Base-by-base conservation (phyloP, 2,888 invertebrate genomes). In the Leistus spinibarbis region DNA sequence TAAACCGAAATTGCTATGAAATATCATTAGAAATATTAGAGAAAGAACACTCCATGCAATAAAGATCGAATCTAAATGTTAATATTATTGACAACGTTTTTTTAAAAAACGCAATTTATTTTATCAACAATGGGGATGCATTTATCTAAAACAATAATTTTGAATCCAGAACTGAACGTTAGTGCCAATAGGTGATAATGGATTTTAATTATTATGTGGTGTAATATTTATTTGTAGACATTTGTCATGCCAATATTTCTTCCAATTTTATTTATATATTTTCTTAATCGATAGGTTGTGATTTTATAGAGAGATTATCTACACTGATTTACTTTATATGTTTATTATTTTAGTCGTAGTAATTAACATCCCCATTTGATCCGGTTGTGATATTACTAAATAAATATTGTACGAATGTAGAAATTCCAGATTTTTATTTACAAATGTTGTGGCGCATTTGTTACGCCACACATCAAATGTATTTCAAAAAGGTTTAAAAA, bases 371-470 rank as follows among this genome's bases (percentile, higher is more conserved):
- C 71, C 71, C 64, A 56, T 71, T 57, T 57, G 62, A 56, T 65
- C 54, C 64, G 71, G 64, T 71, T 71, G 71, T 71, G 71, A 71
- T 71, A 71, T 56, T 54, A 64, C 23, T 65, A 71, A 64, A 27
- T 23, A 65, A 22, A n/a, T 40, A 64, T 10, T 40, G 40, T 40
- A 40, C 40, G 40, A 60, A 60, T 60, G 19, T 60, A 13, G 3
- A 60, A 60, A 60, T 60, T 19, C 19, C 10, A 60, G 54, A n/a
- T 0, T 40, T 40, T 40, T 40, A 40, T n/a, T n/a, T n/a, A n/a
- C n/a, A n/a, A n/a, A n/a, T n/a, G n/a, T n/a, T n/a, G n/a, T n/a
- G n/a, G n/a, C n/a, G n/a, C n/a, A n/a, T n/a, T n/a, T n/a, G n/a
- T n/a, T n/a, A n/a, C n/a, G n/a, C n/a, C n/a, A n/a, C n/a, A n/a